Evolutionary conservation across 2,113 vertebrate species (phyloP).

Genomic region (Cebus imitator): DNA sequence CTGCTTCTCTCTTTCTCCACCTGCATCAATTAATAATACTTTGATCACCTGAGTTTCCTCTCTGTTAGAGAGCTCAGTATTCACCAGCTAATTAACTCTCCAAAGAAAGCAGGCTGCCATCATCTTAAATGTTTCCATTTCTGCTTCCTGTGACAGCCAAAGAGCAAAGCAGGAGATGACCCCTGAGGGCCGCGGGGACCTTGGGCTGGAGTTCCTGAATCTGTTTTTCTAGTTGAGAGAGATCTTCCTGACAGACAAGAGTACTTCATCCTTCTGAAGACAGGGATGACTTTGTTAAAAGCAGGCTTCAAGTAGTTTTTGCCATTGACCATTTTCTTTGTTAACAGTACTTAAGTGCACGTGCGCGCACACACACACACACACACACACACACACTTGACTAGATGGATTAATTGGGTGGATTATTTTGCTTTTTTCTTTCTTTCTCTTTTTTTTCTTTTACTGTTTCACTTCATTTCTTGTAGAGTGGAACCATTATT

Average conservation of each 20-base stretch:
- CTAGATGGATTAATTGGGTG: not conserved
- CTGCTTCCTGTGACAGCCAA: not conserved
- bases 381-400: not conserved
- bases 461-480: not conserved
- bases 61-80: not conserved
- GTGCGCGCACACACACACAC: not conserved
- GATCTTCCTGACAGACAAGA: not conserved
- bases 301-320: not conserved
- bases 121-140: not conserved
- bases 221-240: not conserved
- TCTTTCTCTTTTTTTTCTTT: no score
- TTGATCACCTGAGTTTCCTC: not conserved
- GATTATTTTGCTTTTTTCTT: not conserved
- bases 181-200: not conserved
- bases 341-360: not conserved
- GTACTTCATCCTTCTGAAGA: not conserved
- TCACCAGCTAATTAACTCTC: constrained; percentile 56
- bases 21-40: constrained; percentile 41
- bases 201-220: not conserved
- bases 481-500: not conserved
- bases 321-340: not conserved
- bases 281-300: not conserved
- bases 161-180: not conserved
- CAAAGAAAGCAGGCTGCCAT: not conserved
- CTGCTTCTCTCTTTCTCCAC: not conserved